Base-by-base conservation (phyloP, 2,888 invertebrate genomes). In the Apamea anceps region DNA sequence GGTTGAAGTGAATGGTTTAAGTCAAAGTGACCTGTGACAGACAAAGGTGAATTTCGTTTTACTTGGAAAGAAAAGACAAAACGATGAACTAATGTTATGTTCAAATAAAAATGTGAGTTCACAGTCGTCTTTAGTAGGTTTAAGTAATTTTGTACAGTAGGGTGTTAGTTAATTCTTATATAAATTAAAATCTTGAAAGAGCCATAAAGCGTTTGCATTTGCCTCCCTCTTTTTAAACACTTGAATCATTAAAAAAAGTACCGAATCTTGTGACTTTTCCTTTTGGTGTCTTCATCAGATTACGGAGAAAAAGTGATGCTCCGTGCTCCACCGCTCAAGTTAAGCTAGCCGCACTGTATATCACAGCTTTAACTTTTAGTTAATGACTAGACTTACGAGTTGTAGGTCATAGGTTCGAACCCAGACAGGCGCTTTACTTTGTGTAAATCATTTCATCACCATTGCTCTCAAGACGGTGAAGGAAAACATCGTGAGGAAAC, bases 281-380 rank as follows among this genome's bases (percentile, higher is more conserved):
- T 63, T 66, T 76, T 57, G 18, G 4, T 8, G 25, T 48, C 63
- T 28, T 37, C 37, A 57, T 81, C 25, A 48, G 45, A 73, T 57
- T 37, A 48, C 10, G 12, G 15, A 37, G 13, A 28, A 63, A 45
- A 78, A 37, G 13, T 57, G 25, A 25, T 25, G 57, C 25, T 25
- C 25, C 57, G 12, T 54, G 2, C 37, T 25, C 15, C 3, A 28
- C 0, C n/a, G 6, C 12, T 48, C 48, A 21, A 7, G 37, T 13
- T 73, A 25, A 18, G 13, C 2, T 37, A 13, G 10, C 54, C 4
- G 13, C 63, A 65, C 10, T 65, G 28, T 1, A 37, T 12, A 13
- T 13, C 7, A 48, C n/a, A 63, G 6, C 12, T 45, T 71, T 8
- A 21, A n/a, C 1, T 12, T 25, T 67, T 48, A 13, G 2, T 37